Conservation (phyloP, 2,113 vertebrate genomes). For the Bettongia penicillata region DNA sequence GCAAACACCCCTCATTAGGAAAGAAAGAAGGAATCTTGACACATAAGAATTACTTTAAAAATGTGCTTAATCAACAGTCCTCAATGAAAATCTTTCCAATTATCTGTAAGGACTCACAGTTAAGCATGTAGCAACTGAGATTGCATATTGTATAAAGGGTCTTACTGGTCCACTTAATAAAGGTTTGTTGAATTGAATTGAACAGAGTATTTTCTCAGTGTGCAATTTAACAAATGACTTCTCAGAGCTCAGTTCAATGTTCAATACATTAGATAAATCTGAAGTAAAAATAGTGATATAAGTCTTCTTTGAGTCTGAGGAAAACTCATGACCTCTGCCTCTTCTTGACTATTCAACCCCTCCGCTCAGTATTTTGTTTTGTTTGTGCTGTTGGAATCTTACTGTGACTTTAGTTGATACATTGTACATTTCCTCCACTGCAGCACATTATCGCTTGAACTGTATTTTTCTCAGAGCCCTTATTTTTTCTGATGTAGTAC, state of each 20-base stretch:
- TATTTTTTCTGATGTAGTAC: not conserved
- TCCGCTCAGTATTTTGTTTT: constrained; percentile 3
- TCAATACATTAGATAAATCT: not conserved
- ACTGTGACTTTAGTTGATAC: not conserved
- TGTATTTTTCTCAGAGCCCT: not conserved
- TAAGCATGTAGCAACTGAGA: not conserved
- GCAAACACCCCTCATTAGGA: not conserved
- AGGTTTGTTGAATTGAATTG: no score
- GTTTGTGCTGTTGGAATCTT: not conserved
- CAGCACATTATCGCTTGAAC: not conserved
- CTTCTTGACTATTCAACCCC: not conserved
- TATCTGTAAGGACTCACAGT: not conserved
- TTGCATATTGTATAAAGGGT: not conserved
- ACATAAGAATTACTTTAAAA: not conserved
- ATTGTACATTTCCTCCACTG: not conserved
- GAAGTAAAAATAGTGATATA: not conserved
- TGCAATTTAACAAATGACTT: not conserved
- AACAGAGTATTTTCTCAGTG: not conserved
- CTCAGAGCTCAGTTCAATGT: not conserved
- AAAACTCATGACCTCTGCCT: not conserved
- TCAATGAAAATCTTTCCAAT: not conserved
- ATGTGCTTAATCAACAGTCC: not conserved
- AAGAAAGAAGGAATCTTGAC: not conserved
- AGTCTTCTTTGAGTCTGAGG: not conserved
- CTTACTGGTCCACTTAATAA: not conserved